Percentiles rank a stretch among this genome's conserved stretches.
These are phyloP conservation scores for Limonius californicus DNA, from an alignment of 1,140 invertebrate species.

Conservation along the genomic window DNA sequence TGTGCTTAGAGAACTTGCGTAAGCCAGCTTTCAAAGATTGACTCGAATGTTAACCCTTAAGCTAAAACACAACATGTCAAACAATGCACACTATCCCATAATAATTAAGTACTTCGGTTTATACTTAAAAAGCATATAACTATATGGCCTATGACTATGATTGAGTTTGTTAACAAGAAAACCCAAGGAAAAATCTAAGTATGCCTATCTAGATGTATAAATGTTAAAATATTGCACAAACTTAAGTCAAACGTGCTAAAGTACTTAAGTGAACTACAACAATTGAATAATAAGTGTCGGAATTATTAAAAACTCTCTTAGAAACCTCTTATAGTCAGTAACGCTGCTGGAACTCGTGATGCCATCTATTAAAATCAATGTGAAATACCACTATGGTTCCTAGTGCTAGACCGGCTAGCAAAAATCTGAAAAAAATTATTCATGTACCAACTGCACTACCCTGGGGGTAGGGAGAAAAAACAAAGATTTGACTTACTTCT, in stretches of 20 bases:
- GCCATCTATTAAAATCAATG: constrained; percentile 99
- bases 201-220: background rate
- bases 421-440: constrained; percentile 69
- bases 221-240: constrained; percentile 16
- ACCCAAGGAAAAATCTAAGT: background rate
- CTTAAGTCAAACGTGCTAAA: constrained; percentile 8
- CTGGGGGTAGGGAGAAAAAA: too few species aligned
- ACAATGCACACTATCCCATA: constrained; percentile 20
- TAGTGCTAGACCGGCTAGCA: constrained; percentile 92
- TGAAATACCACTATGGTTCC: constrained; percentile 98
- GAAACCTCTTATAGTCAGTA: constrained; percentile 56
- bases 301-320: constrained; percentile 1
- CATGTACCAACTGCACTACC: too few species aligned
- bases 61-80: constrained; percentile 19
- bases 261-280: constrained; percentile 3
- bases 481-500: constrained; percentile 70
- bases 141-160: background rate
- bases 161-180: background rate
- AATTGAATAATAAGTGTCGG: background rate
- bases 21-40: constrained; percentile 36
- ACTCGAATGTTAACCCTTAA: constrained; percentile 26
- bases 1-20: constrained; percentile 35
- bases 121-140: background rate
- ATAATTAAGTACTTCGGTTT: constrained; percentile 14
- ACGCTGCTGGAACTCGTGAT: constrained; percentile 95